Evolutionary conservation across 2,888 invertebrate species (phyloP).

Genomic region (Cotesia congregata): DNA sequence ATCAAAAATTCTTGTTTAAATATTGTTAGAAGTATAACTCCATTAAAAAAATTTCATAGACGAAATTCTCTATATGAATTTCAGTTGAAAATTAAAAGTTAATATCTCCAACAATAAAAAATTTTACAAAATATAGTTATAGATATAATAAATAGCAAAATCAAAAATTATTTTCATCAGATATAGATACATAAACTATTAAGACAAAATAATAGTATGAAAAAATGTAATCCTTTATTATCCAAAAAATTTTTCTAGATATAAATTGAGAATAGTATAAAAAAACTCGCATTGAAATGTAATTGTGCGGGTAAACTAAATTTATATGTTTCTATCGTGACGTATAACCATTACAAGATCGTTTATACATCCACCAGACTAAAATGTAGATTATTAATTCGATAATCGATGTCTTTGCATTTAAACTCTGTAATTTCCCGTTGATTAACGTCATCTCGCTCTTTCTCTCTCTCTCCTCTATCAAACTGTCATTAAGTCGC

Average conservation of each 20-base stretch:
- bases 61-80: too few relatives aligned
- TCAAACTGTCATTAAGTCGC: background rate
- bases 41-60: too few relatives aligned
- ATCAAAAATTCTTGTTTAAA: too few relatives aligned
- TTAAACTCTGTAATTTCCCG: constrained; percentile 11
- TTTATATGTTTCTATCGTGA: constrained; percentile 50
- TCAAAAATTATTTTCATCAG: too few relatives aligned
- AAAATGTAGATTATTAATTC: constrained; percentile 27
- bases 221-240: constrained; percentile 4
- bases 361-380: constrained; percentile 28
- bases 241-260: background rate
- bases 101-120: too few relatives aligned
- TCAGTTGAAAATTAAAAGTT: too few relatives aligned
- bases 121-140: too few relatives aligned
- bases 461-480: background rate
- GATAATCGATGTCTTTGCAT: constrained; percentile 29
- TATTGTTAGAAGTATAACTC: too few relatives aligned
- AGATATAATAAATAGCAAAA: too few relatives aligned
- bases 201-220: background rate
- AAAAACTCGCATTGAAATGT: constrained; percentile 24
- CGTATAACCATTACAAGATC: constrained; percentile 44
- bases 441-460: background rate
- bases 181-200: background rate
- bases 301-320: constrained; percentile 36
- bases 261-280: background rate